A percentile compares a stretch with the other conserved stretches of the same genome.
Conservation (phyloP, 2,113 vertebrate species). For the Eidolon helvum region DNA sequence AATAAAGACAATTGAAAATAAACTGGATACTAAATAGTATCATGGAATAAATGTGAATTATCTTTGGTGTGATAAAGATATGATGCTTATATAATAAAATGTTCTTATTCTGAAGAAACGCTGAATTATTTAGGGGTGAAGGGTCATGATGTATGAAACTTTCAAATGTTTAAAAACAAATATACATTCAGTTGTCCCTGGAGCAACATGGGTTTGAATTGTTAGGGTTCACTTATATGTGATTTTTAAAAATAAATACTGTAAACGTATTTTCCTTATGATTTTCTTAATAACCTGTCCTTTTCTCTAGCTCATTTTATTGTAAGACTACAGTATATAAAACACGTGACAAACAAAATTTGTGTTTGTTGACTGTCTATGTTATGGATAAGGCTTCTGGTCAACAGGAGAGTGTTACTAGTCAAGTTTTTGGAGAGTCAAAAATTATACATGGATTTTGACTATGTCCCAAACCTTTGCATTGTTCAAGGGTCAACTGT, state of each 20-base stretch:
- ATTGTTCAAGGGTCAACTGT: not conserved
- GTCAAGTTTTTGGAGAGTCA: not conserved
- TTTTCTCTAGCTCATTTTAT: not conserved
- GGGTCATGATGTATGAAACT: not conserved
- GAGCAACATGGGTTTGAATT: not conserved
- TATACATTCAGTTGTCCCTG: not conserved
- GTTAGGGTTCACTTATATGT: not conserved
- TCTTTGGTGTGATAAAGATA: not conserved
- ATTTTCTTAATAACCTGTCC: not conserved
- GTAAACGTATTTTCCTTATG: not conserved
- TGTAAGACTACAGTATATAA: not conserved
- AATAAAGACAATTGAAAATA: not conserved
- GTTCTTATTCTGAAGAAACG: not conserved
- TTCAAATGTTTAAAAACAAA: not conserved
- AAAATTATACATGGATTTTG: not conserved
- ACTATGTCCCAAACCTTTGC: not conserved
- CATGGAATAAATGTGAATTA: not conserved
- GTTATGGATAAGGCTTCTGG: not conserved
- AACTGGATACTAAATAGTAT: not conserved
- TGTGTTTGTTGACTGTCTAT: not conserved
- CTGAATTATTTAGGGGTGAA: not conserved
- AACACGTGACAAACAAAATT: not conserved
- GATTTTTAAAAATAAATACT: not conserved
- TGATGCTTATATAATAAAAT: not conserved
- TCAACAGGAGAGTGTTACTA: not conserved